phyloP scores from a whole-genome alignment of 2,113 vertebrate genomes.

The Mionectes macconnelli region DNA sequence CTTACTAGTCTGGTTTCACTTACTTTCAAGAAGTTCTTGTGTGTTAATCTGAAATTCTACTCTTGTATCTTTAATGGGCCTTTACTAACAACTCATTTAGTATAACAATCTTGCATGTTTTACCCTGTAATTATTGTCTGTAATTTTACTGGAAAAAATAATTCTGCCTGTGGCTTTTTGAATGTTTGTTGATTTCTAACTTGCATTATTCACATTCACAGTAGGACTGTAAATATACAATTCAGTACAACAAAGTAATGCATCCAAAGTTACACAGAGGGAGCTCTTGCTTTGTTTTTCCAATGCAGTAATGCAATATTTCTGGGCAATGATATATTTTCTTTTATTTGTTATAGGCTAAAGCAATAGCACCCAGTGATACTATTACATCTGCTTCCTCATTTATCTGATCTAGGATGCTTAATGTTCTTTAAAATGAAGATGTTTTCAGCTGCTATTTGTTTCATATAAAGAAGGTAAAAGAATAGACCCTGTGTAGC shows the following conservation, averaged over 20 bases:
- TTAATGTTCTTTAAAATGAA: background rate
- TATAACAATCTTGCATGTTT: background rate
- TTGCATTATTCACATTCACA: background rate
- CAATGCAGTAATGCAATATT: background rate
- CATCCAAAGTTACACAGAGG: slow-evolving; percentile 38
- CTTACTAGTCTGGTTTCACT: background rate
- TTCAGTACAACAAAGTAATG: background rate
- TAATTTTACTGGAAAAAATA: background rate
- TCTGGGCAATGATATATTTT: background rate
- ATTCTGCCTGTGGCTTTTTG: background rate
- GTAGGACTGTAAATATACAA: background rate
- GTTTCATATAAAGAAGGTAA: background rate
- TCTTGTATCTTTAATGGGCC: background rate
- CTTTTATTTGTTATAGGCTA: background rate
- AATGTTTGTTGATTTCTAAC: background rate
- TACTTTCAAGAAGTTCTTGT: background rate
- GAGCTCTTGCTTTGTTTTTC: slow-evolving; percentile 67
- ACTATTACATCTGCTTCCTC: background rate
- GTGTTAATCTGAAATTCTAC: background rate
- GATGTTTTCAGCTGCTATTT: background rate
- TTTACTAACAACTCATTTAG: background rate
- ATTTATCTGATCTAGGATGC: background rate
- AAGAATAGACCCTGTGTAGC: background rate
- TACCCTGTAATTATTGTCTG: background rate
- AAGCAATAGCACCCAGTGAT: background rate